A percentile compares a stretch with the other conserved stretches of the same genome.
These are phyloP conservation scores for Timandra comae DNA, from an alignment of 2,888 invertebrate genomes.

Conservation along the genomic window DNA sequence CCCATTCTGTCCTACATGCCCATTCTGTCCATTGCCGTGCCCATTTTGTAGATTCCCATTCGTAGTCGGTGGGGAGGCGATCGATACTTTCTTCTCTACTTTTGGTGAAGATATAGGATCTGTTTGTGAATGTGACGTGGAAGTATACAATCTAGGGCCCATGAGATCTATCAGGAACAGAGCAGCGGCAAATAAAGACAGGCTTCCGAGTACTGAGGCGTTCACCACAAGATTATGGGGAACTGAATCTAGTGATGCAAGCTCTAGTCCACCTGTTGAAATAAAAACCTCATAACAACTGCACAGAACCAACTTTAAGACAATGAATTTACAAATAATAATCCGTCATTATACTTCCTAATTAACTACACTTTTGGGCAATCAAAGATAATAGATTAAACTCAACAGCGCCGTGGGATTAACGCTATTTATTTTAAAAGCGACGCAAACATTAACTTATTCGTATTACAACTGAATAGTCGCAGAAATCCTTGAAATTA, in stretches of 20 bases:
- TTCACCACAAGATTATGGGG: constrained; percentile 82
- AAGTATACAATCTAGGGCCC: constrained; percentile 70
- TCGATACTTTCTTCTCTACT: constrained; percentile 52
- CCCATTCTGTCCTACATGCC: constrained; percentile 17
- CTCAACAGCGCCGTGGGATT: no score
- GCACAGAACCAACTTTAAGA: background rate
- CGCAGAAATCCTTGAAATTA: background rate
- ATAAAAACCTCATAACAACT: background rate
- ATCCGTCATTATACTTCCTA: no score
- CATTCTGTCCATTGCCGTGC: constrained; percentile 26
- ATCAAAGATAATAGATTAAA: no score
- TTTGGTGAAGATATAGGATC: constrained; percentile 47
- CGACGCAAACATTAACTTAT: background rate
- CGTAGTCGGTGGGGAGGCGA: constrained; percentile 32
- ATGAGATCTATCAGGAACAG: constrained; percentile 82
- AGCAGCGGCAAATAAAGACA: constrained; percentile 81
- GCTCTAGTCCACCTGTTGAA: constrained; percentile 78
- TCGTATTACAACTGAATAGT: no score
- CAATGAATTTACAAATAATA: no score
- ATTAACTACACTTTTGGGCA: no score
- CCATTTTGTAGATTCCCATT: constrained; percentile 36
- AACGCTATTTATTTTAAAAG: background rate
- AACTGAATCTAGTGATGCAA: constrained; percentile 83
- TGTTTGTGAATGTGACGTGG: constrained; percentile 59
- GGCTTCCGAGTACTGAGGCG: constrained; percentile 81